Conservation (phyloP, 2,797 vertebrate species). For the Silurus aristotelis region DNA sequence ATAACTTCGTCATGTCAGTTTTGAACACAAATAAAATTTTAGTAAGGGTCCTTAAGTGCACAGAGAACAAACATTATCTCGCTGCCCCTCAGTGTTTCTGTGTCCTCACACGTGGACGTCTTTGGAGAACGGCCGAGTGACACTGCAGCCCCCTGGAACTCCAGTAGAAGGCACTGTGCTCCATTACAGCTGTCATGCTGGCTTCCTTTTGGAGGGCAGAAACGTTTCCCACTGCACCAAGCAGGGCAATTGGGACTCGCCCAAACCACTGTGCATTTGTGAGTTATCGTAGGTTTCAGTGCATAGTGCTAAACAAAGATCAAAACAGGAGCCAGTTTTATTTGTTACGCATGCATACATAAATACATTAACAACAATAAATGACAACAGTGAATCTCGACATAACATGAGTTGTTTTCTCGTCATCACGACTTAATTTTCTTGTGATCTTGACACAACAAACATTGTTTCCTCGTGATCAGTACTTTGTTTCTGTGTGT, state of each 20-base stretch:
- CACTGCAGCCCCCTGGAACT: constrained; percentile 73
- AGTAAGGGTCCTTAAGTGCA: background rate
- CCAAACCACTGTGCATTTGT: constrained; percentile 89
- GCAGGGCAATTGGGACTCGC: constrained; percentile 86
- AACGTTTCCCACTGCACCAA: constrained; percentile 87
- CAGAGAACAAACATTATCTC: constrained; percentile 7
- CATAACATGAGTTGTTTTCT: no score
- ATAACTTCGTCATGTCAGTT: background rate
- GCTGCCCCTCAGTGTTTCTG: constrained; percentile 77
- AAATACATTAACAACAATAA: background rate
- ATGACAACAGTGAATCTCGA: background rate
- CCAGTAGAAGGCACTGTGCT: constrained; percentile 86
- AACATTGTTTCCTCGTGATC: no score
- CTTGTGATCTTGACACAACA: no score
- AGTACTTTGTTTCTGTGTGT: no score
- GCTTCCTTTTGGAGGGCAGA: constrained; percentile 86
- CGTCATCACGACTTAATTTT: no score
- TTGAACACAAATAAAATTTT: background rate
- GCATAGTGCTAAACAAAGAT: background rate
- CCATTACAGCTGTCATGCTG: constrained; percentile 85
- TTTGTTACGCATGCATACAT: background rate
- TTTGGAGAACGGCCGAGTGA: constrained; percentile 87
- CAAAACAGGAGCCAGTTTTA: background rate
- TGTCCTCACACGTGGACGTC: constrained; percentile 85
- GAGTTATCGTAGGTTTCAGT: constrained; percentile 62